Evolutionary conservation across 2,888 invertebrate genomes (phyloP).

Genomic region (Ormyrus rosae): DNA sequence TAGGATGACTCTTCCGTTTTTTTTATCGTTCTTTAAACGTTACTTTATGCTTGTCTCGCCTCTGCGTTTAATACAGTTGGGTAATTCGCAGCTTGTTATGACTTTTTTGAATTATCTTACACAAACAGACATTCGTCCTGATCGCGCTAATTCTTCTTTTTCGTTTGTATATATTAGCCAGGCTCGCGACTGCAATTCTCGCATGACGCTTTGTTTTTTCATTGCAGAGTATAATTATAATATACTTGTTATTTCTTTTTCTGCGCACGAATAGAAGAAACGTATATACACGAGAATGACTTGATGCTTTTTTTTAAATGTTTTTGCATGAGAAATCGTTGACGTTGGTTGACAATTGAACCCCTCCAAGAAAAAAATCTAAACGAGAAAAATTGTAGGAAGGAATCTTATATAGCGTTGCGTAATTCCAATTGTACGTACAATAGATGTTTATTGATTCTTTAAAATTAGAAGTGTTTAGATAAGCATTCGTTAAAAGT

Average conservation of each 20-base stretch:
- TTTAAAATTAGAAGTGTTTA: too few species aligned
- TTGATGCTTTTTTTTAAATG: neutral
- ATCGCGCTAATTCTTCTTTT: neutral
- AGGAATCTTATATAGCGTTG: too few species aligned
- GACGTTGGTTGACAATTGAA: too few species aligned
- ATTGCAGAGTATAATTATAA: neutral
- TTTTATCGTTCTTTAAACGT: neutral
- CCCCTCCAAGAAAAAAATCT: too few species aligned
- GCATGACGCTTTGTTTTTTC: constrained; percentile 14
- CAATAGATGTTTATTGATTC: too few species aligned
- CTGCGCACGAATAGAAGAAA: neutral
- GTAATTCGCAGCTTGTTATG: constrained; percentile 6
- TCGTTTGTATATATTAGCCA: neutral
- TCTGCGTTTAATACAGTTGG: neutral
- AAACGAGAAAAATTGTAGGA: too few species aligned
- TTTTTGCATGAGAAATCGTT: neutral
- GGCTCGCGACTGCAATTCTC: neutral
- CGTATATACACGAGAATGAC: neutral
- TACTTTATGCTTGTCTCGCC: constrained; percentile 2
- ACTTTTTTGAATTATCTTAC: neutral
- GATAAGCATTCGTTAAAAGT: too few species aligned
- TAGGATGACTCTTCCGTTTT: constrained; percentile 14
- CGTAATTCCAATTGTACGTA: too few species aligned
- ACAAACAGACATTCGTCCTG: constrained; percentile 1
- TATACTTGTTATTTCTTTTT: neutral